Evolutionary conservation across 2,113 vertebrate genomes (phyloP).

Genomic region (Sciurus niger): DNA sequence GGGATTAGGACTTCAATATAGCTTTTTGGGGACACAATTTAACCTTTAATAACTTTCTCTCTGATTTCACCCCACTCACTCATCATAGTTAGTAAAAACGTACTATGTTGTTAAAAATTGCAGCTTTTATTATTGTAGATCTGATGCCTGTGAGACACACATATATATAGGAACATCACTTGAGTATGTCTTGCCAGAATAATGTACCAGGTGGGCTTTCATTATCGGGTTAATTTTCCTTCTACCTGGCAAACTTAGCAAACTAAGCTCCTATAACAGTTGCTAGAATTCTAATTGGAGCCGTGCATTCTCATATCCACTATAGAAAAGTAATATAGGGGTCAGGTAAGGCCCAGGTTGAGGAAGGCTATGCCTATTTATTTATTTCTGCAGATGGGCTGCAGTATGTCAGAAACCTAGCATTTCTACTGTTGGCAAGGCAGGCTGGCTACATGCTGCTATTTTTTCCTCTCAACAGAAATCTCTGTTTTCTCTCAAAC

Average conservation of each 20-base stretch:
- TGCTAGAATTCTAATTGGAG: not conserved
- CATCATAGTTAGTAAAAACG: not conserved
- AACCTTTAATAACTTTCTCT: not conserved
- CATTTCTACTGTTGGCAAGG: conserved; percentile 48
- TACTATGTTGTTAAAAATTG: conserved; percentile 23
- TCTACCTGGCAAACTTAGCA: not conserved
- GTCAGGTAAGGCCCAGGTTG: not conserved
- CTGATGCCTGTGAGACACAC: not conserved
- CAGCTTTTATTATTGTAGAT: not conserved
- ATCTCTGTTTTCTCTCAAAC: conserved; percentile 31
- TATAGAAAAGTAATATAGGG: not conserved
- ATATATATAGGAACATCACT: not conserved
- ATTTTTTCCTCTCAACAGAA: conserved; percentile 31
- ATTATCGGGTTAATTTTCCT: conserved; percentile 10
- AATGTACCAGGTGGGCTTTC: not conserved
- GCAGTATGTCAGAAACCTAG: not conserved
- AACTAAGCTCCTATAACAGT: not conserved
- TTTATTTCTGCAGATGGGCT: conserved; percentile 27
- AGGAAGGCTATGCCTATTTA: not conserved
- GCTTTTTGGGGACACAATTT: not conserved
- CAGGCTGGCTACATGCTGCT: not conserved
- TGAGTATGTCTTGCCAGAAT: conserved; percentile 1
- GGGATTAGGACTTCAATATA: not conserved
- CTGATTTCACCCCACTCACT: not conserved
- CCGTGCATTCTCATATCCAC: not conserved